phyloP scores from a whole-genome alignment of 1,140 invertebrate species.

The Maniola jurtina region DNA sequence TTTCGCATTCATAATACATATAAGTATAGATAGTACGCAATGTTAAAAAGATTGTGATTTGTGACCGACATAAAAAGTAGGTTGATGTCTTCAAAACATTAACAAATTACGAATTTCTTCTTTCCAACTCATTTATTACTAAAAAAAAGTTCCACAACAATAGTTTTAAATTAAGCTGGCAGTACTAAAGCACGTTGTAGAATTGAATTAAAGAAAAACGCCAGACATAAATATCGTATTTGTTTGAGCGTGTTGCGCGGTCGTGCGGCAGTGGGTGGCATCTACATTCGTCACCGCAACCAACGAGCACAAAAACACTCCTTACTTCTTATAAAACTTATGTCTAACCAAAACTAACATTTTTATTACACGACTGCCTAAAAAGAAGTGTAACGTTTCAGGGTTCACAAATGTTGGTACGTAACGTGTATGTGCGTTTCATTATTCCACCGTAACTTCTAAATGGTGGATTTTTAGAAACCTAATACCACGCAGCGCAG shows the following conservation, averaged over 20 bases:
- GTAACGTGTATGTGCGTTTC: no score
- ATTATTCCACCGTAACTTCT: no score
- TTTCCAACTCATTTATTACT: neutral
- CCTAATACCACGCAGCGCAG: no score
- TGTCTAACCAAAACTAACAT: neutral
- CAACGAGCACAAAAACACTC: conserved; percentile 24
- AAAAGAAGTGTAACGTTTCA: no score
- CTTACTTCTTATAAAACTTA: neutral
- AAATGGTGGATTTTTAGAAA: no score
- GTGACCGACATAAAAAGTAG: no score
- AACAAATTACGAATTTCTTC: neutral
- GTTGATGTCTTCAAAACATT: no score
- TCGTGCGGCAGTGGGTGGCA: conserved; percentile 67
- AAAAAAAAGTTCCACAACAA: neutral
- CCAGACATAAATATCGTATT: conserved; percentile 56
- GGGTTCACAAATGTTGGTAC: no score
- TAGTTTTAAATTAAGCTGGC: conserved; percentile 19
- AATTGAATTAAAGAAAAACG: conserved; percentile 51
- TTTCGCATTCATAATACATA: no score
- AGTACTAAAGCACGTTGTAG: conserved; percentile 13
- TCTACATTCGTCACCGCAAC: conserved; percentile 63
- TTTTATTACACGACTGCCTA: no score
- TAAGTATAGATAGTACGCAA: no score
- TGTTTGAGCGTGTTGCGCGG: conserved; percentile 49
- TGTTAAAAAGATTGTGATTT: no score